These are phyloP conservation scores for Molossus molossus DNA, from an alignment of 2,797 vertebrate genomes.

Conservation along the genomic window DNA sequence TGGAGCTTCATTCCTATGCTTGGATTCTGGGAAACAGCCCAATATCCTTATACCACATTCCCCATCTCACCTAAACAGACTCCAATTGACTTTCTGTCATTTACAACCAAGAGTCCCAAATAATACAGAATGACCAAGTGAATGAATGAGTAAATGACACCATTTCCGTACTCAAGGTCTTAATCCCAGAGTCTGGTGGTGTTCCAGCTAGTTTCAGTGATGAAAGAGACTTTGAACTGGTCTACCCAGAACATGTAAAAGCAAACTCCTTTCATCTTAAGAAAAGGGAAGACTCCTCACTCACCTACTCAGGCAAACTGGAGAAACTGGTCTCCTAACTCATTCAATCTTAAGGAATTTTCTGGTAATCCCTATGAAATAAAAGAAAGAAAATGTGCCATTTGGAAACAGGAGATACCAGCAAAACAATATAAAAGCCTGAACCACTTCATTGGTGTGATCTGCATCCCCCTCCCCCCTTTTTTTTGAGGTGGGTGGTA, in stretches of 20 bases:
- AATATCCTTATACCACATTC: neutral
- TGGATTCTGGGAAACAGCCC: neutral
- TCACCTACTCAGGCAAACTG: conserved; percentile 33
- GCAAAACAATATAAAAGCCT: neutral
- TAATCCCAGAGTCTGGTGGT: neutral
- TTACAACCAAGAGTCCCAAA: conserved; percentile 25
- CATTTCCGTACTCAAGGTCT: neutral
- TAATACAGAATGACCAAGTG: neutral
- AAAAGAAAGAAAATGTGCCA: conserved; percentile 57
- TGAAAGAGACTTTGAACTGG: conserved; percentile 19
- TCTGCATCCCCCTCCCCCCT: neutral
- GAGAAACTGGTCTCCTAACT: conserved; percentile 63
- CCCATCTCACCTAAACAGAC: conserved; percentile 10
- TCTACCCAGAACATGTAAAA: conserved; percentile 7
- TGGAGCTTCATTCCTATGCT: neutral
- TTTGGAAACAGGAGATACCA: conserved; percentile 62
- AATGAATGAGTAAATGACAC: neutral
- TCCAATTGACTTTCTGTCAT: conserved; percentile 5
- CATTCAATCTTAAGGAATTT: conserved; percentile 51
- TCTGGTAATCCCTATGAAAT: conserved; percentile 42
- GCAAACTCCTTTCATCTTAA: conserved; percentile 56
- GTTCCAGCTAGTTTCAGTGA: neutral
- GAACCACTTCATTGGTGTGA: neutral
- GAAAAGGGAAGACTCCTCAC: conserved; percentile 51
- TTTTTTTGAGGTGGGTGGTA: neutral